Evolutionary conservation across 2,888 invertebrate genomes (phyloP), one percentile per base, ranked within the genome.

Genomic region (Anticlea derivata): DNA sequence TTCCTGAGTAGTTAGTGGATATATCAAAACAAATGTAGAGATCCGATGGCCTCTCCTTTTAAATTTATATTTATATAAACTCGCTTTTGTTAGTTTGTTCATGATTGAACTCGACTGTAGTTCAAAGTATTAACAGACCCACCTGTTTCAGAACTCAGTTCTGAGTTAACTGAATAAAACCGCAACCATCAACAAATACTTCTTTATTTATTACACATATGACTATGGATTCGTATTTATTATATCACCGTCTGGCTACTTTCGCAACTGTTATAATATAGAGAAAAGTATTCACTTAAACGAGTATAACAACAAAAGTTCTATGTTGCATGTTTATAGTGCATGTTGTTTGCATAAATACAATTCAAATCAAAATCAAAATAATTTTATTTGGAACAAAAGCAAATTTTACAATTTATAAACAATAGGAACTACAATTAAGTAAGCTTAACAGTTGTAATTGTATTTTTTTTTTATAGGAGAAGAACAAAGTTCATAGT

Each of bases 241-340:
- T 67, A 65, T 73, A 68, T 71, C 75, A 75, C 66, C 61, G 62
- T 60, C 60, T 64, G 64, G 70, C 65, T 72, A 75, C 80, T 80
- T 80, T 78, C 78, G 73, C 75, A 74, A 72, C 4, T 70, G 66
- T 48, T 22, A 10, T 12, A 12, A 27, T 33, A 26, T 27, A 13
- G 12, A 2, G 23, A 13, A 48, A 10, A 20, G 23, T 24, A 31
- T 35, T 37, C 11, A 35, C 8, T n/a, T n/a, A 29, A 20, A 4
- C n/a, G 12, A 33, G 3, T 5, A 33, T 20, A 33, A 46, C 1
- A 37, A 24, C 23, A 31, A 31, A 24, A 13, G 11, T 29, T 20
- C 7, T 12, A 27, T 17, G 23, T 37, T 10, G n/a, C 17, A 17
- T 3, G 17, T 17, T 4, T 17, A 13, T 10, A 23, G n/a, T 43